phyloP scores from a whole-genome alignment of 2,113 vertebrate genomes.

The Siphamia tubifer region DNA sequence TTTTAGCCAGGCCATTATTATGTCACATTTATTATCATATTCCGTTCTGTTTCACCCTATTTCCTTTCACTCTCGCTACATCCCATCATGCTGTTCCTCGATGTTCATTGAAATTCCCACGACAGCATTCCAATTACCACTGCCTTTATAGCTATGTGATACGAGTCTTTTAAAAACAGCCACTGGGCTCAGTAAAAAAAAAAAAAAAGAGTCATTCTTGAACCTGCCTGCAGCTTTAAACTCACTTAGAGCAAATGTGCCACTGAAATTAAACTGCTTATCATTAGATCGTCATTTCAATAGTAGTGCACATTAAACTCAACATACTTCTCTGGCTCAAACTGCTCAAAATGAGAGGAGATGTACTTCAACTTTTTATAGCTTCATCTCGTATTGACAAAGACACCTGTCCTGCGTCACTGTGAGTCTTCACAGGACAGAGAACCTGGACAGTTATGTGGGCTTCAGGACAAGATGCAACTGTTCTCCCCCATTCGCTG shows the following conservation, averaged over 20 bases:
- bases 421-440: neutral
- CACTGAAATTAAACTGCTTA: neutral
- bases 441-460: neutral
- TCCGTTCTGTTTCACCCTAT: slow-evolving; percentile 16
- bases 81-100: slow-evolving; percentile 20
- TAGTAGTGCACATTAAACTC: too few relatives aligned
- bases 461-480: neutral
- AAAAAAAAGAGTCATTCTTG: neutral
- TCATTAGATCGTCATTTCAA: neutral
- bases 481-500: neutral
- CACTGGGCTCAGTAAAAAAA: neutral
- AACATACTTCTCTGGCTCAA: too few relatives aligned
- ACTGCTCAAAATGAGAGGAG: too few relatives aligned
- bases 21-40: slow-evolving; percentile 20
- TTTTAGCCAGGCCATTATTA: slow-evolving; percentile 9
- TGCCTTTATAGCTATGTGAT: neutral
- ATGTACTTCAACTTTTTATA: too few relatives aligned
- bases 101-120: slow-evolving; percentile 17
- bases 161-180: slow-evolving; percentile 4
- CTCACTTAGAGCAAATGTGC: neutral
- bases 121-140: slow-evolving; percentile 49
- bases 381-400: too few relatives aligned
- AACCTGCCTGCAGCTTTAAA: neutral
- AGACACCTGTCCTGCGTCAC: too few relatives aligned
- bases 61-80: slow-evolving; percentile 5